A percentile compares a stretch with the other conserved stretches of the same genome.
Evolutionary conservation across 2,888 invertebrate genomes (phyloP).

Genomic region (Pyrgus malvae): DNA sequence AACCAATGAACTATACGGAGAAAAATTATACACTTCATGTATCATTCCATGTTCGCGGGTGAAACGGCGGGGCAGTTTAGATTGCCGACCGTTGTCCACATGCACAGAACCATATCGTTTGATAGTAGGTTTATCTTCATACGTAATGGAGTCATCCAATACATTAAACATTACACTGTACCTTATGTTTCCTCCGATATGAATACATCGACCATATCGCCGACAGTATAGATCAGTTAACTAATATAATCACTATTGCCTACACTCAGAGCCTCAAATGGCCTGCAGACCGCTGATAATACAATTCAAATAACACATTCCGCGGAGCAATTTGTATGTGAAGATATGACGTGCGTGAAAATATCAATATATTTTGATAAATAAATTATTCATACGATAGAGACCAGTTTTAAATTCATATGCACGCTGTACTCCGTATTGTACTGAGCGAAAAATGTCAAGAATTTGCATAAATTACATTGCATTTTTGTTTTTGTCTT

Average conservation of each 20-base stretch:
- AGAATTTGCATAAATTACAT: slow-evolving; percentile 6
- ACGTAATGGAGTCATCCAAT: too few species aligned
- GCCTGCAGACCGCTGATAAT: not conserved
- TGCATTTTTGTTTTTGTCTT: not conserved
- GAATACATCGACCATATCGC: not conserved
- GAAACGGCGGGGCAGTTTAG: too few species aligned
- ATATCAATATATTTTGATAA: slow-evolving; percentile 13
- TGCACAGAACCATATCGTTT: too few species aligned
- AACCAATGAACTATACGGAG: too few species aligned
- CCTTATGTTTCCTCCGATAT: too few species aligned
- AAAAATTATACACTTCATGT: too few species aligned
- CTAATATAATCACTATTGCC: slow-evolving; percentile 13
- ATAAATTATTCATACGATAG: slow-evolving; percentile 6
- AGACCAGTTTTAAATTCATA: slow-evolving; percentile 4
- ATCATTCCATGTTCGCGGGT: too few species aligned
- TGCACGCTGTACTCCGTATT: not conserved
- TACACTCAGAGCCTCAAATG: not conserved
- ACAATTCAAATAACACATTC: not conserved
- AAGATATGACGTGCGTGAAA: slow-evolving; percentile 10
- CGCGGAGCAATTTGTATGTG: not conserved
- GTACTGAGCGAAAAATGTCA: slow-evolving; percentile 3
- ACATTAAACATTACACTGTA: too few species aligned
- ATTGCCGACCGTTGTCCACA: too few species aligned
- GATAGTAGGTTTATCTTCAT: too few species aligned
- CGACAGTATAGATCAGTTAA: not conserved